Base-by-base conservation (phyloP, 2,888 invertebrate species). In the Sinopyrophorus schimmeli region DNA sequence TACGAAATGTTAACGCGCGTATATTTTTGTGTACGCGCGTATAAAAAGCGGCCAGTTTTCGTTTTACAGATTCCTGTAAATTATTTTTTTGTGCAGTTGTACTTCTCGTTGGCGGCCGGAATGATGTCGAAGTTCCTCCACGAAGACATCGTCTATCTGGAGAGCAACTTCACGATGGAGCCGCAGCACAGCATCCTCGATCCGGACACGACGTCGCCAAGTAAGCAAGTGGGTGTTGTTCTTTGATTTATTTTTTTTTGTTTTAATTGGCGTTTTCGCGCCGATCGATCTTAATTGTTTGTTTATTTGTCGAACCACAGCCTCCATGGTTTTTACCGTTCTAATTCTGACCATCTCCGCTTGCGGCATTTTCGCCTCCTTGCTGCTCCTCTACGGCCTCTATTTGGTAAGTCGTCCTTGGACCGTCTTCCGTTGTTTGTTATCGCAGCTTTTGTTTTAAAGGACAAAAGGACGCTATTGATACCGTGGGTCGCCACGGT, bases 401-500 rank as follows among this genome's bases (percentile, higher is more conserved):
- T 80, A 81, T 57, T 83, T 80, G 80, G 89, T 89, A 75, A 76
- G 74, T 65, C 41, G n/a, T 27, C 26, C 23, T n/a, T n/a, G n/a
- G n/a, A n/a, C n/a, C n/a, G n/a, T n/a, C n/a, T n/a, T n/a, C n/a
- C n/a, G n/a, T n/a, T n/a, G 9, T 21, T 21, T 7, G 9, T 21
- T 21, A 7, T n/a, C 9, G 9, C 7, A 21, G 2, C 9, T 21
- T 21, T 21, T 21, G 5, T 5, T 5, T n/a, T 21, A 21, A 21
- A 90, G 89, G 84, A 89, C 64, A 77, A 80, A 58, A 82, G 84
- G 58, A 75, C 79, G 53, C 73, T 87, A 65, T 77, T 90, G 27
- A 70, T 89, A 16, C 90, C 90, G 0, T 90, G 90, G 89, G 80
- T 90, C 38, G 67, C 81, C 23, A 76, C 81, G 4, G 82, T 89